Evolutionary conservation across 2,797 vertebrate genomes (phyloP), one percentile per base, ranked within the genome.

Genomic region (Ctenosaura bakeri): DNA sequence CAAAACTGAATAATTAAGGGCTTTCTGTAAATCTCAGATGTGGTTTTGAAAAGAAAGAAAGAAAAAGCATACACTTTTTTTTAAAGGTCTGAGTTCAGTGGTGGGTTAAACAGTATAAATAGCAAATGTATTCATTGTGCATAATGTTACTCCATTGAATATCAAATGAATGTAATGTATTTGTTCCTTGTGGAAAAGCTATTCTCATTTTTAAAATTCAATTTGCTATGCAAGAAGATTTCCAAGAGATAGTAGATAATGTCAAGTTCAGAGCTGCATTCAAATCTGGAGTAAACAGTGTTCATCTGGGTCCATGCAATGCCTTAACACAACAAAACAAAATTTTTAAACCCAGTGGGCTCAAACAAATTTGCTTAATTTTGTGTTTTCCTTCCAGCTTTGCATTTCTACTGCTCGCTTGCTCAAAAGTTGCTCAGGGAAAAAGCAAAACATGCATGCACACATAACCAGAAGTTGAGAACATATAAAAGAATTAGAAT

Each of bases 361-460:
- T 96, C 95, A 92, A 95, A 93, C 35, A 81, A 89, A 96, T 92
- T 86, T 86, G 83, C 94, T 87, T 93, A 93, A 94, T 92, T 93
- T 96, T 91, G n/a, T 69, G 69, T 95, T 95, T 95, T 94, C 50
- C 86, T 93, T 78, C 85, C 82, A 91, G 38, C 76, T 90, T 14
- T 59, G n/a, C 26, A 90, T 94, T 94, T 94, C 69, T 92, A 90
- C 62, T 85, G 52, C 88, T 94, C 52, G 91, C 4, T 82, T 69
- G 88, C 82, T 95, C 83, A 6, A 81, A 81, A 90, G 42, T 80
- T 93, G 12, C 50, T 94, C 12, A 42, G 79, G 71, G 81, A 91
- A 94, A 90, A 94, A 74, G 42, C 81, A n/a, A 20, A 38, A 71
- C 32, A 32, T 24, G 35, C 2, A 29, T 52, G 62, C 81, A 71